Percentiles rank a stretch among this genome's conserved stretches.
Evolutionary conservation across 2,797 vertebrate genomes (phyloP).

Genomic region (Limosa lapponica): DNA sequence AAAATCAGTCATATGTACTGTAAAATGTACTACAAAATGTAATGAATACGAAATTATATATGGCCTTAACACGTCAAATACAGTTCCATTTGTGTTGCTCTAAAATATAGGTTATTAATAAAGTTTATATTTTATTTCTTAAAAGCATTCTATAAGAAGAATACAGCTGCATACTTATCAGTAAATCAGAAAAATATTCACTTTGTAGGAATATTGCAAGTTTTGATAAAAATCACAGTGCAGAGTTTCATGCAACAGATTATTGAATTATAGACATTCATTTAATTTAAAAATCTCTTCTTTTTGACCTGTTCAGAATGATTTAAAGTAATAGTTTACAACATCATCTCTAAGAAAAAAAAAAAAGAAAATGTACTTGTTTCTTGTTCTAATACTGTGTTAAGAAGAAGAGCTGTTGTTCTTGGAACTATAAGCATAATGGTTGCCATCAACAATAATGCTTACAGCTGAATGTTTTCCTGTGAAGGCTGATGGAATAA

Average conservation of each 20-base stretch:
- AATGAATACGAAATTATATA: neutral
- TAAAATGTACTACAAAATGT: neutral
- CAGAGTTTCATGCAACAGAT: neutral
- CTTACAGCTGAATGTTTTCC: slow-evolving; percentile 7
- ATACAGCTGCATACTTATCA: neutral
- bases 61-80: neutral
- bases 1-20: neutral
- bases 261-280: neutral
- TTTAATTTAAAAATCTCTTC: neutral
- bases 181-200: neutral
- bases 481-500: slow-evolving; percentile 41
- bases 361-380: neutral
- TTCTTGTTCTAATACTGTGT: neutral
- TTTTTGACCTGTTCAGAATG: neutral
- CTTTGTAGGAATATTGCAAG: neutral
- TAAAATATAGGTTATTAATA: neutral
- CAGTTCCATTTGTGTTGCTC: neutral
- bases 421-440: slow-evolving; percentile 3
- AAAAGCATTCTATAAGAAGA: neutral
- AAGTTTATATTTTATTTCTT: neutral
- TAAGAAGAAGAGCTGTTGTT: neutral
- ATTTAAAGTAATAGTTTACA: neutral
- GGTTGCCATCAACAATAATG: neutral
- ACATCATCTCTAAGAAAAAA: neutral
- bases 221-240: neutral